phyloP scores from a whole-genome alignment of 2,888 invertebrate species.

The Tuberolachnus salignus region DNA sequence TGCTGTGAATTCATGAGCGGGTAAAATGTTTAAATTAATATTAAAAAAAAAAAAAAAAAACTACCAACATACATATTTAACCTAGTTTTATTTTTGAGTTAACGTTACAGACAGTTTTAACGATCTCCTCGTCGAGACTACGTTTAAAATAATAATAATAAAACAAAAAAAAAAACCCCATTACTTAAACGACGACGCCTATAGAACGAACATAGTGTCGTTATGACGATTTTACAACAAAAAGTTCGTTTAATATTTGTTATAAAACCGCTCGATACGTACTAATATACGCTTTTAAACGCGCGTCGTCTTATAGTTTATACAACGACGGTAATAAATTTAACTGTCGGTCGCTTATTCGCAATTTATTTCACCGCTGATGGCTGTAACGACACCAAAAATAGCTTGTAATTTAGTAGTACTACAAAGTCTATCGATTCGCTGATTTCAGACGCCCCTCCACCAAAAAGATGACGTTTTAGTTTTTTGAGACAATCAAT shows the following conservation, averaged over 20 bases:
- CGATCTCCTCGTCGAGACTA: conserved; percentile 4
- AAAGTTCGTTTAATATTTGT: background rate
- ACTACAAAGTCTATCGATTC: too few species aligned
- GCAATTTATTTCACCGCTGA: conserved; percentile 7
- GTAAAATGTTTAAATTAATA: too few species aligned
- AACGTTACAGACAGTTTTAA: background rate
- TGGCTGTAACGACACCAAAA: background rate
- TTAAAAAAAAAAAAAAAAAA: too few species aligned
- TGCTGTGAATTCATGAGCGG: too few species aligned
- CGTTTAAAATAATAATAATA: background rate
- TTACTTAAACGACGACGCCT: conserved; percentile 29
- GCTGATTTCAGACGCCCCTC: background rate
- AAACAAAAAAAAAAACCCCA: background rate
- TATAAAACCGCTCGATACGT: background rate
- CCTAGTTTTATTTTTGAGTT: conserved; percentile 13
- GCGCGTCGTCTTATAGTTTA: conserved; percentile 4
- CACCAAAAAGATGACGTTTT: too few species aligned
- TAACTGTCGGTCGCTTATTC: background rate
- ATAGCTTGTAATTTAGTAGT: background rate
- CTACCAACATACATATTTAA: background rate
- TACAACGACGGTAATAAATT: conserved; percentile 6
- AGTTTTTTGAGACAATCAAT: too few species aligned
- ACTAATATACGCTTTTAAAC: background rate
- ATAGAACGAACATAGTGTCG: background rate
- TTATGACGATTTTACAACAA: conserved; percentile 3